Base-by-base conservation (phyloP, 1,140 invertebrate genomes). In the Phymorhynchus buccinoides region DNA sequence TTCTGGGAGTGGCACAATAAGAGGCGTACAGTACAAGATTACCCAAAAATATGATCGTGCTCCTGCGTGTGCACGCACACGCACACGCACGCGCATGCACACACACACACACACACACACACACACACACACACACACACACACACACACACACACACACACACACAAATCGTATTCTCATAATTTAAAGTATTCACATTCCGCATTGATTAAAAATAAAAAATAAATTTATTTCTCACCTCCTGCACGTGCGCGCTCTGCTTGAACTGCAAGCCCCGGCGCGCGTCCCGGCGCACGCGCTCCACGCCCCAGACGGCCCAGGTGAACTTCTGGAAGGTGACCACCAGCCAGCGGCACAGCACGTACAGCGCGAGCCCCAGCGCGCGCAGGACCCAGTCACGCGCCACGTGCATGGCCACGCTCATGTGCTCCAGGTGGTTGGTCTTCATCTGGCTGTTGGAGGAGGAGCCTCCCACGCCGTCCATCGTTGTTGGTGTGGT, bases 301-400 rank as follows among this genome's bases (percentile, higher is more conserved):
- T 91, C 90, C 22, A 92, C 90, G n/a, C 91, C 91, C 37, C 88
- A 90, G 4, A 92, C 89, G 7, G 89, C 90, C 91, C 91, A 92
- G 0, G 90, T 91, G 80, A 92, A 91, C 77, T 91, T 91, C 80
- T 92, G 91, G 73, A 91, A 88, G 0, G 90, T 88, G 27, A 90
- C 56, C 35, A 92, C 90, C 6, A 92, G 75, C 18, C 88, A 86
- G n/a, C 90, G 88, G 14, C 87, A 85, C 4, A 91, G 84, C 77
- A 88, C 85, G 83, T 90, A 92, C 6, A 91, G 30, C 18, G 91
- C 39, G 56, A 89, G 91, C 0, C 87, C 85, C 56, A 92, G 56
- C 0, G 91, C 80, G 12, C 90, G 86, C 14, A 90, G 88, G 41
- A 88, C 86, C 68, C 90, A 90, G 62, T 92, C 90, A 3, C 91